Evolutionary conservation across 2,888 invertebrate species (phyloP).

Genomic region (Protonemura montana): DNA sequence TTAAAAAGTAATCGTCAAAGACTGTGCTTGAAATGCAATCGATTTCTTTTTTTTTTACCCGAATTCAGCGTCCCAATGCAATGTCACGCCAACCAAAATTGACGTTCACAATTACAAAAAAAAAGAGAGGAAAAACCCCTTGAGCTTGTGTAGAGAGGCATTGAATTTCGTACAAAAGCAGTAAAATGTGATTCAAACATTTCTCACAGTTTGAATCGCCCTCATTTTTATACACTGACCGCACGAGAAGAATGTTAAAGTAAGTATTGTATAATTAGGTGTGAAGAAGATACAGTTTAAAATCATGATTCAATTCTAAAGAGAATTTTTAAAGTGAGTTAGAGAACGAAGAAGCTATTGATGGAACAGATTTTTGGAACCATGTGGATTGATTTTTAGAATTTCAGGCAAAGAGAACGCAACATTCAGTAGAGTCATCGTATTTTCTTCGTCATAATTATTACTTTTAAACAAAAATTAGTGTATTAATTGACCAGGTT

Average conservation of each 20-base stretch:
- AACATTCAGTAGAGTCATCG: not conserved
- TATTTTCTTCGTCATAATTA: not conserved
- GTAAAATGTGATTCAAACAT: constrained; percentile 22
- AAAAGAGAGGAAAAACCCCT: not conserved
- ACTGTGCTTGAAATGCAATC: constrained; percentile 18
- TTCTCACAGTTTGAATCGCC: constrained; percentile 34
- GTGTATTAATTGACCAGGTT: not conserved
- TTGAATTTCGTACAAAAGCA: constrained; percentile 35
- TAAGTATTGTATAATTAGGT: constrained; percentile 26
- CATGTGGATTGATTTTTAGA: not conserved
- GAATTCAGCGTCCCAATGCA: constrained; percentile 23
- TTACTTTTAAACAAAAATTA: not conserved
- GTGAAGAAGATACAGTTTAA: constrained; percentile 25
- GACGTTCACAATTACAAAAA: constrained; percentile 26
- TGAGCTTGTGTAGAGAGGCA: constrained; percentile 29
- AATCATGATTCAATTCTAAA: constrained; percentile 17
- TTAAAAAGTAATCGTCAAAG: constrained; percentile 21
- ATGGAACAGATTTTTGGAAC: not conserved
- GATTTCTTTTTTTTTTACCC: constrained; percentile 8
- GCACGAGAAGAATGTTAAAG: constrained; percentile 35
- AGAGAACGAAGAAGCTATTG: not conserved
- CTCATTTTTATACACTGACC: constrained; percentile 30
- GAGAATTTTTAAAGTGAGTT: not conserved
- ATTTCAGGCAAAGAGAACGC: not conserved
- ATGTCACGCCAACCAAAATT: constrained; percentile 22